Evolutionary conservation across 2,113 vertebrate genomes (phyloP).

Genomic region (Zosterops borbonicus): DNA sequence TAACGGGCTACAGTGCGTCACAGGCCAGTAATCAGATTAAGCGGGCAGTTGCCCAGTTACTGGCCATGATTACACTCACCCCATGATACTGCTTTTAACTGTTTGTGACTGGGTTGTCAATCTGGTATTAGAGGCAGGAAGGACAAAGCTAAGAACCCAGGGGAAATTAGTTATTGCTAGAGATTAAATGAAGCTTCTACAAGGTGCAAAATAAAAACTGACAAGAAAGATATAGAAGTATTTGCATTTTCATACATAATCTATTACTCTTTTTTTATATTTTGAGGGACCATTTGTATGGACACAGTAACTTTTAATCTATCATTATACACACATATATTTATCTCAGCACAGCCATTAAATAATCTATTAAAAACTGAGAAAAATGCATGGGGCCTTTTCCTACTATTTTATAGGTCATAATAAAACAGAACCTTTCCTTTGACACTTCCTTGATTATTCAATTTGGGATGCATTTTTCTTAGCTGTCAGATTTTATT

Average conservation of each 20-base stretch:
- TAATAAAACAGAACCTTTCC: conserved; percentile 31
- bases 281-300: background rate
- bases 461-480: background rate
- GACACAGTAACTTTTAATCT: background rate
- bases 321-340: background rate
- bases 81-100: background rate
- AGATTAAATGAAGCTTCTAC: background rate
- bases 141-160: background rate
- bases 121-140: background rate
- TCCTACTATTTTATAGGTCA: background rate
- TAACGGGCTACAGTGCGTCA: background rate
- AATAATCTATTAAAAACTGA: background rate
- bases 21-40: background rate
- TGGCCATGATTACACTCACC: background rate
- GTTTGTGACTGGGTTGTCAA: background rate
- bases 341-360: background rate
- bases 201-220: background rate
- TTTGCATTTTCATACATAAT: background rate
- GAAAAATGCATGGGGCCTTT: background rate
- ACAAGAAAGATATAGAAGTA: background rate
- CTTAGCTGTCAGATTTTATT: conserved; percentile 1
- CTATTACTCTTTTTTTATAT: background rate
- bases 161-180: background rate
- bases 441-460: conserved; percentile 19
- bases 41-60: background rate